phyloP scores from a whole-genome alignment of 2,113 vertebrate species.

The Sisor rabdophorus region DNA sequence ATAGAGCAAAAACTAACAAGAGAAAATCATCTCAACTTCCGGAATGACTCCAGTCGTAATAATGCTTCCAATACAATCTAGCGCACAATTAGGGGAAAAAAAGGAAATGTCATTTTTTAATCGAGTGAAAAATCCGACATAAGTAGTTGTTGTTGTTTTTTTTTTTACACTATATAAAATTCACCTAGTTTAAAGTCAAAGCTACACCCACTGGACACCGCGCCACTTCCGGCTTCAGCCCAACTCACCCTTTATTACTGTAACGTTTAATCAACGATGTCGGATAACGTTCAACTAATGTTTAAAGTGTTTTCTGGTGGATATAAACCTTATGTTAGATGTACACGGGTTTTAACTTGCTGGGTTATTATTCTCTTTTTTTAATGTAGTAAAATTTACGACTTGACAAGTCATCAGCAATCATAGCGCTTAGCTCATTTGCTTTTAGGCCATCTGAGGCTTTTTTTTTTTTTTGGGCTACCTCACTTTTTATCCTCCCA shows the following conservation, averaged over 20 bases:
- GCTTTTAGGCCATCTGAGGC: slow-evolving; percentile 9
- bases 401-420: background rate
- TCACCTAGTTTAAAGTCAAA: too few relatives aligned
- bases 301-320: background rate
- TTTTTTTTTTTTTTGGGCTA: slow-evolving; percentile 1
- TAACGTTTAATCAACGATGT: background rate
- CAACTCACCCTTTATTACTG: background rate
- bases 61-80: background rate
- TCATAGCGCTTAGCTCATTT: background rate
- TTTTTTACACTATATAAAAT: too few relatives aligned
- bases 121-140: too few relatives aligned
- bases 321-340: too few relatives aligned
- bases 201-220: background rate
- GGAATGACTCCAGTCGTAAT: background rate
- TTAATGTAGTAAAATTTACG: background rate
- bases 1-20: background rate
- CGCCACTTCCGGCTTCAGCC: slow-evolving; percentile 16
- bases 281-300: background rate
- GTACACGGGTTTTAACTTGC: background rate
- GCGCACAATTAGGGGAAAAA: background rate
- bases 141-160: too few relatives aligned
- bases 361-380: too few relatives aligned
- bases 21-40: background rate
- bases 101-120: too few relatives aligned
- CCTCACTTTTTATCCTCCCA: background rate